Evolutionary conservation across 2,113 vertebrate genomes (phyloP).

Genomic region (Glaucidium brasilianum): DNA sequence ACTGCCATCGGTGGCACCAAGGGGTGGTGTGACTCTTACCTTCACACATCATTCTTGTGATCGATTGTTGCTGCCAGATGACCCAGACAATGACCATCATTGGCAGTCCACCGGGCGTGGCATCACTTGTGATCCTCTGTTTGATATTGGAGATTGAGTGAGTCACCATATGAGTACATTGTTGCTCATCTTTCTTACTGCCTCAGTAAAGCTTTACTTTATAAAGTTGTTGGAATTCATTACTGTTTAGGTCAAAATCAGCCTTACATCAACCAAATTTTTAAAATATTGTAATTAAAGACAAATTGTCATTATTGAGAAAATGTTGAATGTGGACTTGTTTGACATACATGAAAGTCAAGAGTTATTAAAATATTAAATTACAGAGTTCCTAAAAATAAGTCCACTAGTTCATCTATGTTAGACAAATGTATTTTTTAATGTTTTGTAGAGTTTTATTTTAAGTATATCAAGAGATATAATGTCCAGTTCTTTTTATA

Average conservation of each 20-base stretch:
- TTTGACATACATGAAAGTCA: not conserved
- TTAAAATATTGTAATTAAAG: not conserved
- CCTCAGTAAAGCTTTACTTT: not conserved
- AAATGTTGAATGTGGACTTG: not conserved
- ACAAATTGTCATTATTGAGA: not conserved
- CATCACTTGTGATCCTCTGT: not conserved
- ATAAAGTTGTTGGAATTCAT: fast-evolving
- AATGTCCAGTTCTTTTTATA: not conserved
- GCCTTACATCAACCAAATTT: not conserved
- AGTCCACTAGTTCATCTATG: not conserved
- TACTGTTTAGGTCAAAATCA: not conserved
- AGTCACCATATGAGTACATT: fast-evolving
- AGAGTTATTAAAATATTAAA: not conserved
- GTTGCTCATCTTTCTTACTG: not conserved
- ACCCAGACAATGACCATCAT: too few relatives aligned
- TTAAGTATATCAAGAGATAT: not conserved
- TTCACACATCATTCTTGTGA: fast-evolving
- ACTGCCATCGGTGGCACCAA: fast-evolving
- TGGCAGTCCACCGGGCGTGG: not conserved
- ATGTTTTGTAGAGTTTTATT: not conserved
- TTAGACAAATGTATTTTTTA: not conserved
- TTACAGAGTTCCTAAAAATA: not conserved
- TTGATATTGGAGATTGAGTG: not conserved
- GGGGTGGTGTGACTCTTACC: not conserved
- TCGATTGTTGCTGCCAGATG: not conserved